Base-by-base conservation (phyloP, 2,888 invertebrate genomes). In the Augiades crinisus region DNA sequence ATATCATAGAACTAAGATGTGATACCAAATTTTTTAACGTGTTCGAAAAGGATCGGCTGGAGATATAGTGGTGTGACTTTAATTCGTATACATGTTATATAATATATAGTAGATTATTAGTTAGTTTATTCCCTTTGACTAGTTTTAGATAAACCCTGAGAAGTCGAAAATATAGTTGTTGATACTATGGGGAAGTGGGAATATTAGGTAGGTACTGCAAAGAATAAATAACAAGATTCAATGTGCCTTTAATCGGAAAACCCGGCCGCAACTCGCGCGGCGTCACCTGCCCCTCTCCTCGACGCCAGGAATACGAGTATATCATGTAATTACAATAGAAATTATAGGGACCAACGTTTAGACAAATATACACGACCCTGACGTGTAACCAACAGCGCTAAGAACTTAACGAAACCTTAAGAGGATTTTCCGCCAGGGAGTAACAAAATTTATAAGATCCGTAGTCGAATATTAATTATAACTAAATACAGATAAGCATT, bases 291-390 rank as follows among this genome's bases (percentile, higher is more conserved):
- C 63, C 63, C 62, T 72, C 70, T 75, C 75, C 70, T 51, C 37
- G 65, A 65, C 67, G 61, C 65, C 66, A 69, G 67, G 66, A 68
- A 67, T 68, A 69, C 66, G 66, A 68, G 66, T 68, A 73, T 70
- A 67, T 76, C 74, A 76, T 67, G 61, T 66, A 68, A 71, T 73
- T 79, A 81, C 86, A 85, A 88, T 88, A 87, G 85, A 81, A 86
- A 88, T 81, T 77, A 81, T 86, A 85, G 89, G 89, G 89, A 89
- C 88, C 88, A 88, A 89, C 75, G 81, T 88, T 88, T 89, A 87
- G 86, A 87, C 75, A 86, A 88, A 83, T 88, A 88, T 88, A 83
- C 81, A 83, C 68, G 74, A 78, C 75, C 75, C 73, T 68, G 74
- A 71, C 72, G 76, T 75, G 72, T 72, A 66, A 71, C 63, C 63